Base-by-base conservation (phyloP, 2,797 vertebrate genomes). In the Acanthurus leucopareius region DNA sequence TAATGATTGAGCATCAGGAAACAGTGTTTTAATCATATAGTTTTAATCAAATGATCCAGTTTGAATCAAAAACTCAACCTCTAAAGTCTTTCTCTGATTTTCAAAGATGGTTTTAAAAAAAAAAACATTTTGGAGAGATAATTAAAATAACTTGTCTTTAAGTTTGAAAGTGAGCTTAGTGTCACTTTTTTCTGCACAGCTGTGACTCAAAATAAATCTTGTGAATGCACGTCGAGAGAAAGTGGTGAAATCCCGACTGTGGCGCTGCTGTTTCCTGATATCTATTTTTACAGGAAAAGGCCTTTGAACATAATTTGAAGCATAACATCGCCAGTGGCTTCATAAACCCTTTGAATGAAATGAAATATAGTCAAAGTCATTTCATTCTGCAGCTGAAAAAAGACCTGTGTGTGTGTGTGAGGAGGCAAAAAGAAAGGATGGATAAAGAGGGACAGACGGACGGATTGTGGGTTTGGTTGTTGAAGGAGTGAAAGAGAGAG, bases 311-410 rank as follows among this genome's bases (percentile, higher is more conserved):
- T 56, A 47, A 69, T 65, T 69, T 66, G 11, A 38, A 52, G 53
- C 51, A 25, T 73, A 45, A 73, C 70, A 48, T 67, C 28, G 77
- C 71, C 64, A 10, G 45, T 28, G 49, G 79, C 78, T 71, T 58
- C 61, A 53, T 54, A 77, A 84, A 75, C 42, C 45, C 47, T 69
- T 40, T 19, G 53, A 82, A 66, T 57, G 19, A 79, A 81, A 69
- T 56, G 59, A 84, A 85, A 82, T 61, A 73, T 53, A 73, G 49
- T 64, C 54, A 60, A 63, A 63, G 47, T 69, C 44, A 17, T 58
- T 84, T 78, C 65, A 83, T 79, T 88, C 72, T 82, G 45, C 58
- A 10, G 65, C 62, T 77, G 67, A 71, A 64, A 61, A 40, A 48
- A 52, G 58, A 79, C 32, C 44, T 60, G 52, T 5, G 8, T 57